phyloP scores from a whole-genome alignment of 1,140 invertebrate genomes.

The Elymnias hypermnestra region DNA sequence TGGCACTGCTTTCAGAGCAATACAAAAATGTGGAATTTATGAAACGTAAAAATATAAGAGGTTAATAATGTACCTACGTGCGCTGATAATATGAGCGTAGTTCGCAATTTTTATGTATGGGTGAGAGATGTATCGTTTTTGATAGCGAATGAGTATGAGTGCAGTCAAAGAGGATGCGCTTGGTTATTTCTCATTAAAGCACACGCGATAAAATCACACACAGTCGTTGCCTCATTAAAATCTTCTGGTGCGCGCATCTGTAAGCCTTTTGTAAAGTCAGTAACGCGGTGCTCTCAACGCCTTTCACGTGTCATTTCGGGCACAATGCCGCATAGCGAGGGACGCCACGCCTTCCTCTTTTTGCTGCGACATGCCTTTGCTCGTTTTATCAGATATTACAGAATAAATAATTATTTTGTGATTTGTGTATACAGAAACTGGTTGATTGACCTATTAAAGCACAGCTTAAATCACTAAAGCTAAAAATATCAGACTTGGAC shows the following conservation, averaged over 20 bases:
- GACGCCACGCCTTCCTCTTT: constrained; percentile 45
- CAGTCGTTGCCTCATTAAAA: constrained; percentile 75
- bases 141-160: constrained; percentile 42
- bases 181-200: constrained; percentile 73
- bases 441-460: neutral
- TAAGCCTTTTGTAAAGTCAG: constrained; percentile 71
- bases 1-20: constrained; percentile 23
- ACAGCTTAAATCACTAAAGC: neutral
- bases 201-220: constrained; percentile 71
- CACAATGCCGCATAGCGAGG: constrained; percentile 56
- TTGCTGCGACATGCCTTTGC: constrained; percentile 44
- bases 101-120: constrained; percentile 22
- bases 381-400: constrained; percentile 43
- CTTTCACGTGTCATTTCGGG: constrained; percentile 73
- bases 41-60: constrained; percentile 32
- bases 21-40: constrained; percentile 32
- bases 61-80: constrained; percentile 29
- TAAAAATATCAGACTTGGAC: too few relatives aligned
- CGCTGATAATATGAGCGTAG: constrained; percentile 25
- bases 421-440: too few relatives aligned
- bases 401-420: too few relatives aligned
- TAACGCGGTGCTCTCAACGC: constrained; percentile 60
- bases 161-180: constrained; percentile 68
- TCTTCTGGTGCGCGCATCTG: constrained; percentile 73
- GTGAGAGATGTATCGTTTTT: constrained; percentile 50